Evolutionary conservation across 2,797 vertebrate genomes (phyloP).

Genomic region (Poeciliopsis paucimaculata): DNA sequence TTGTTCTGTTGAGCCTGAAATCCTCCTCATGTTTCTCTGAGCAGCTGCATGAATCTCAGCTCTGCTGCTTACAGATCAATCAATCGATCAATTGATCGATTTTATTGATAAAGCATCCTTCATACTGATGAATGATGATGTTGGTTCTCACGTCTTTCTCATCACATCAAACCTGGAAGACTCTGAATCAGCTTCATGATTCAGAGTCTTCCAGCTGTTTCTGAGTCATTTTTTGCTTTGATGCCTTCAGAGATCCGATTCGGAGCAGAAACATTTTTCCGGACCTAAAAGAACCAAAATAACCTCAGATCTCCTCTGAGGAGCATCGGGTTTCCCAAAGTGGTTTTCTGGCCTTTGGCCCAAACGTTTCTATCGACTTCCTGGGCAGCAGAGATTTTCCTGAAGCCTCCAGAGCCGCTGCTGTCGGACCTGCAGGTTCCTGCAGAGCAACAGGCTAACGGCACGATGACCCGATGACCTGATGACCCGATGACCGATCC

Average conservation of each 20-base stretch:
- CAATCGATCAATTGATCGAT: no score
- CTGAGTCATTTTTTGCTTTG: background rate
- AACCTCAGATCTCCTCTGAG: background rate
- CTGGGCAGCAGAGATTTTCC: background rate
- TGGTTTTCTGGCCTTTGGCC: conserved; percentile 46
- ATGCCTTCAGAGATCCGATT: background rate
- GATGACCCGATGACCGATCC: no score
- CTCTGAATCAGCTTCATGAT: background rate
- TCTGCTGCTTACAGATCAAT: background rate
- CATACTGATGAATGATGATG: no score
- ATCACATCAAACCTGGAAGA: background rate
- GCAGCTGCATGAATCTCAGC: background rate
- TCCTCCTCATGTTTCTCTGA: background rate
- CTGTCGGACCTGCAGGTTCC: background rate
- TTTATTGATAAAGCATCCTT: no score
- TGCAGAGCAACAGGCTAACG: background rate
- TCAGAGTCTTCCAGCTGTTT: background rate
- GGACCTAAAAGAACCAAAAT: background rate
- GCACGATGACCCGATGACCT: no score
- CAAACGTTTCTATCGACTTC: conserved; percentile 23
- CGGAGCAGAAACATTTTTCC: background rate
- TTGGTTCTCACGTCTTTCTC: background rate
- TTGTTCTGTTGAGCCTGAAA: conserved; percentile 9
- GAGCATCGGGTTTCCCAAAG: conserved; percentile 35
- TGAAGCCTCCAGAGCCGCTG: conserved; percentile 1